phyloP scores from a whole-genome alignment of 2,888 invertebrate species.

The Heliconius hortense region DNA sequence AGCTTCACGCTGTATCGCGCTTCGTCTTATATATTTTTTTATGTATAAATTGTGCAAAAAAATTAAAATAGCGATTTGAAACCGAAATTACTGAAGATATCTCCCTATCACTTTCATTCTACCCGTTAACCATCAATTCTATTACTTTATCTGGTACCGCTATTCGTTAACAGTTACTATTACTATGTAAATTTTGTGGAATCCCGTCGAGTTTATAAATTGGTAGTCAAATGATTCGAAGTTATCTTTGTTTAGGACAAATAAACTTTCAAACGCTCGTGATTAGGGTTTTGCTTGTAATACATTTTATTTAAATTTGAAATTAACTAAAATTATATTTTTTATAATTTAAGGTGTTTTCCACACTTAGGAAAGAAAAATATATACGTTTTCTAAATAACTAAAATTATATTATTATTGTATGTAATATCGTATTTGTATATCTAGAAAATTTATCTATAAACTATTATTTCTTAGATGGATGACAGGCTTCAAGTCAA shows the following conservation, averaged over 20 bases:
- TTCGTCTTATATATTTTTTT: too few species aligned
- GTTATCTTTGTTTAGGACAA: constrained; percentile 6
- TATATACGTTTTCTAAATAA: too few species aligned
- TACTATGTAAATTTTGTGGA: constrained; percentile 9
- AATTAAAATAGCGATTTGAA: too few species aligned
- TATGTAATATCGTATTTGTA: neutral
- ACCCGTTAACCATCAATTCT: neutral
- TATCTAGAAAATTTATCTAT: neutral
- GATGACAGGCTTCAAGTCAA: too few species aligned
- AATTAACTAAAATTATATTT: neutral
- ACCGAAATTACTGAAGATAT: neutral
- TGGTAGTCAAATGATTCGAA: neutral
- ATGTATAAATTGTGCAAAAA: too few species aligned
- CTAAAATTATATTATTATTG: neutral
- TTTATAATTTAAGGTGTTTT: too few species aligned
- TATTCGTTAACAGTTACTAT: neutral
- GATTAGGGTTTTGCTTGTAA: constrained; percentile 5
- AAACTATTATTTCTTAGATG: too few species aligned
- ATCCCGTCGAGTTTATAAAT: neutral
- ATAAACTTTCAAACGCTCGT: neutral
- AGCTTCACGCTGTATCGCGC: too few species aligned
- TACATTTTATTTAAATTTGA: neutral
- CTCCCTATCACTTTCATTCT: neutral
- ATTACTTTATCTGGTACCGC: constrained; percentile 7
- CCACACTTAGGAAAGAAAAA: too few species aligned